Evolutionary conservation across 2,888 invertebrate species (phyloP).

Genomic region (Drosophila buzzatii): DNA sequence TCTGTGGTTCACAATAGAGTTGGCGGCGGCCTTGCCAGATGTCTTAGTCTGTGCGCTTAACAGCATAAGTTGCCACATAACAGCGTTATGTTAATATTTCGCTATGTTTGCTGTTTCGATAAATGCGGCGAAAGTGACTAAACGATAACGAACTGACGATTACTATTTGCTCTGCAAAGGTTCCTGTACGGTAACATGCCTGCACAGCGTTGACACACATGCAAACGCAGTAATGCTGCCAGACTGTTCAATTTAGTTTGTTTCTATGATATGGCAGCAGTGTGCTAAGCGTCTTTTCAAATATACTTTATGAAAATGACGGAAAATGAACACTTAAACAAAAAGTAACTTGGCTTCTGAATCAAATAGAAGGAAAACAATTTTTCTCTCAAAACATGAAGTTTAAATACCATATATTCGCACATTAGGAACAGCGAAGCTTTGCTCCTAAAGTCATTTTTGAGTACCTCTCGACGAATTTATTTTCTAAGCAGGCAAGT

Average conservation of each 20-base stretch:
- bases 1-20: conserved; percentile 42
- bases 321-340: too few species aligned
- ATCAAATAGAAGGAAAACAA: too few species aligned
- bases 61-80: conserved; percentile 15
- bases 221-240: conserved; percentile 6
- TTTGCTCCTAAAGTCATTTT: too few species aligned
- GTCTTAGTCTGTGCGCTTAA: not conserved
- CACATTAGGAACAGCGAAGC: too few species aligned
- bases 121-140: not conserved
- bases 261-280: conserved; percentile 3
- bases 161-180: conserved; percentile 5
- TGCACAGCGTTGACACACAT: not conserved
- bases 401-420: too few species aligned
- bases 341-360: too few species aligned
- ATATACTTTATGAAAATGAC: too few species aligned
- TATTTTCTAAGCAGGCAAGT: too few species aligned
- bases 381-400: too few species aligned
- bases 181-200: not conserved
- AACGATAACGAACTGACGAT: not conserved
- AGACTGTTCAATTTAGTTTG: not conserved
- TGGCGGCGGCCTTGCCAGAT: conserved; percentile 30
- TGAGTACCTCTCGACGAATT: too few species aligned
- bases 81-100: conserved; percentile 8
- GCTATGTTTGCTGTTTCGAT: conserved; percentile 20
- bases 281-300: not conserved